Percentiles rank a stretch among this genome's conserved stretches.
Conservation (phyloP, 2,797 vertebrate genomes). For the Pelobates cultripes region DNA sequence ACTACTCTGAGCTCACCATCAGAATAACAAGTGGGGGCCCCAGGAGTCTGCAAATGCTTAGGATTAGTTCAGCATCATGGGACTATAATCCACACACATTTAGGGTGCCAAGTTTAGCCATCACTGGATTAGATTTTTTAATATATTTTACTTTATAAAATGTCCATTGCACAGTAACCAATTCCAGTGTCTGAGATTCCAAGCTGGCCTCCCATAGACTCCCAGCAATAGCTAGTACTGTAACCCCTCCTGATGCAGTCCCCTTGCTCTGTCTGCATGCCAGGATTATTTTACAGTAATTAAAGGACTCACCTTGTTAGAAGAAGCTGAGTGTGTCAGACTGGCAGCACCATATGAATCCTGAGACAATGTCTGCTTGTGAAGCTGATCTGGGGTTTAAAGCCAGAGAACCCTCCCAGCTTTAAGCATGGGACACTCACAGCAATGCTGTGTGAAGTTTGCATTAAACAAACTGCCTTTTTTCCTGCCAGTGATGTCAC, state of each 20-base stretch:
- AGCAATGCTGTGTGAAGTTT: neutral
- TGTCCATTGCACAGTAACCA: no score
- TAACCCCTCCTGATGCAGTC: no score
- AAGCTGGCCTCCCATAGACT: neutral
- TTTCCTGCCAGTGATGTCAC: constrained; percentile 84
- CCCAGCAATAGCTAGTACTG: no score
- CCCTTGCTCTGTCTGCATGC: neutral
- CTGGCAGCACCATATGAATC: neutral
- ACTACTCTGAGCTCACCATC: no score
- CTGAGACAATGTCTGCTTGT: neutral
- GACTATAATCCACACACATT: no score
- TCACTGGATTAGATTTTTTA: no score
- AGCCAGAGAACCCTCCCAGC: neutral
- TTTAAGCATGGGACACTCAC: neutral
- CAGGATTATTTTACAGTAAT: neutral
- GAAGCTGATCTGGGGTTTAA: neutral
- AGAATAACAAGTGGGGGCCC: no score
- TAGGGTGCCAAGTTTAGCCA: no score
- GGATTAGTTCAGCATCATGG: no score
- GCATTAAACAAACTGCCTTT: constrained; percentile 58
- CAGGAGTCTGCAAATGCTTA: no score
- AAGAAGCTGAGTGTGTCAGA: neutral
- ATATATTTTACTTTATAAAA: no score
- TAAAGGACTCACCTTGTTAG: constrained; percentile 5
- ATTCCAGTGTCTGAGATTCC: no score